phyloP scores from a whole-genome alignment of 1,140 invertebrate genomes.

The Antheraea pernyi region DNA sequence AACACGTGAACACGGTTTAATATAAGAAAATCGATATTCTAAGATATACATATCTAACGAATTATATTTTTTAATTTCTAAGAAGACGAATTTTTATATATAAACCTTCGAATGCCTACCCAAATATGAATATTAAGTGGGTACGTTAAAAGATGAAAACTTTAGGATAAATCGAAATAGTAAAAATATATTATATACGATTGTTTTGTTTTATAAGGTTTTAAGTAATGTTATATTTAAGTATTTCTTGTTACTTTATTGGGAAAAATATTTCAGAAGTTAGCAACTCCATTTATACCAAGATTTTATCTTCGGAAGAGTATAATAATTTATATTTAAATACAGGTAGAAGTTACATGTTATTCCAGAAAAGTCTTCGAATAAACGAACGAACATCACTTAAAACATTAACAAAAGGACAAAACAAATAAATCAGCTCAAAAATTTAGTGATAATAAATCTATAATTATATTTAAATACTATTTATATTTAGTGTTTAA shows the following conservation, averaged over 20 bases:
- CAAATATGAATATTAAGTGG: background rate
- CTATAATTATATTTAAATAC: slow-evolving; percentile 12
- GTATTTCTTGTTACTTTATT: background rate
- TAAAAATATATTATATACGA: background rate
- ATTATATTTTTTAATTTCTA: no score
- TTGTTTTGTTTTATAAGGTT: background rate
- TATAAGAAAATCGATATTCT: no score
- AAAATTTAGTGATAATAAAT: slow-evolving; percentile 27
- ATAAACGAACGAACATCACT: background rate
- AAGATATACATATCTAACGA: no score
- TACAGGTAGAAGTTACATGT: no score
- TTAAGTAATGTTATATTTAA: background rate
- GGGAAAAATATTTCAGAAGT: no score
- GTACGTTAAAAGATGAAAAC: background rate
- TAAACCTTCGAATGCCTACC: background rate
- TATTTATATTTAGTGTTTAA: background rate
- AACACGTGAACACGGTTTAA: background rate
- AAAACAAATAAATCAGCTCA: slow-evolving; percentile 21
- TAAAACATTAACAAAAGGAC: background rate
- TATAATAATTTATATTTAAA: no score
- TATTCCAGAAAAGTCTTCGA: no score
- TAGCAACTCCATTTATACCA: no score
- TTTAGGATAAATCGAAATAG: no score
- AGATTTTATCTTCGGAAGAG: no score
- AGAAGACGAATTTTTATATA: background rate